Evolutionary conservation across 64 coral and sea anemone genomes (phyloP).

Genomic region (Platygyra sinensis): DNA sequence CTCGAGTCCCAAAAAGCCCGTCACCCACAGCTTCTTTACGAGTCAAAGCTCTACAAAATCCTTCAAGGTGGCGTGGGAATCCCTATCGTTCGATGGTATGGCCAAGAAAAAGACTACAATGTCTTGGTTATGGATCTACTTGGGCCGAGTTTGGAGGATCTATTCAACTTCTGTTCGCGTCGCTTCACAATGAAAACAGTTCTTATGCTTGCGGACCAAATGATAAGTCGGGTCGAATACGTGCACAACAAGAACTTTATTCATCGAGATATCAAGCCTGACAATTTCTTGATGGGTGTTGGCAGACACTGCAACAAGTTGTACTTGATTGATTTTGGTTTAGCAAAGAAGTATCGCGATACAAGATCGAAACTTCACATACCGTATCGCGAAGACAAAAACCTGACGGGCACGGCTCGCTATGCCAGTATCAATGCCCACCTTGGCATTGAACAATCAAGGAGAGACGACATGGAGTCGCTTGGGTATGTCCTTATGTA

Average conservation of each 20-base stretch:
- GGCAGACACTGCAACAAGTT: slow-evolving; percentile 97
- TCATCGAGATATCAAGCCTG: slow-evolving; percentile 99
- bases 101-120: slow-evolving; percentile 98
- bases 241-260: slow-evolving; percentile 99
- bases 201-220: slow-evolving; percentile 99
- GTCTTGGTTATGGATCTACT: slow-evolving; percentile 96
- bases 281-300: slow-evolving; percentile 99
- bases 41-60: slow-evolving; percentile 98
- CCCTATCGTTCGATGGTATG: slow-evolving; percentile 89
- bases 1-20: slow-evolving; percentile 97
- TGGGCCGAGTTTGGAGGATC: slow-evolving; percentile 96
- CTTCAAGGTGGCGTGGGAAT: slow-evolving; percentile 98
- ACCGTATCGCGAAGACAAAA: slow-evolving; percentile 98
- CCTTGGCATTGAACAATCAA: slow-evolving; percentile 95
- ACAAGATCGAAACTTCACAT: slow-evolving; percentile 89
- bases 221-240: slow-evolving; percentile 98
- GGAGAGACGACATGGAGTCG: slow-evolving; percentile 97
- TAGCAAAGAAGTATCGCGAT: slow-evolving; percentile 97
- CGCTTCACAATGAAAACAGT: slow-evolving; percentile 99
- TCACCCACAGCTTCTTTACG: slow-evolving; percentile 98
- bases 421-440: slow-evolving; percentile 97
- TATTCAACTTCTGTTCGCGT: slow-evolving; percentile 99
- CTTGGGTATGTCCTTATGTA: slow-evolving; percentile 99
- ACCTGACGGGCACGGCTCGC: slow-evolving; percentile 92
- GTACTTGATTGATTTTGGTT: slow-evolving; percentile 98